phyloP scores from a whole-genome alignment of 2,113 vertebrate genomes.

The Laticauda laticaudata region DNA sequence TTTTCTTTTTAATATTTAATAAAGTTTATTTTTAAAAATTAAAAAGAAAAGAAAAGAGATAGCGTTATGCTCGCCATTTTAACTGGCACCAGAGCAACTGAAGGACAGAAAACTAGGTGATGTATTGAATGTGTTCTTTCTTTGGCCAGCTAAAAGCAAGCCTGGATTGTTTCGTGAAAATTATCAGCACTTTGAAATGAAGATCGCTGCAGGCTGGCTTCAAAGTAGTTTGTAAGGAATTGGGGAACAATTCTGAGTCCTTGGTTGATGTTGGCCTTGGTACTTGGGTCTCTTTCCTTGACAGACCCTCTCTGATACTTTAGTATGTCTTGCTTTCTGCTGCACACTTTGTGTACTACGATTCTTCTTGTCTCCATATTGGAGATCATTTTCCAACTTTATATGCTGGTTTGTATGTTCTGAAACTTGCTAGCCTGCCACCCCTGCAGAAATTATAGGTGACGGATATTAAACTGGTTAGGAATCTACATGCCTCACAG shows the following conservation, averaged over 20 bases:
- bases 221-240: not conserved
- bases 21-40: too few species aligned
- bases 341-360: not conserved
- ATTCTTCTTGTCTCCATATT: not conserved
- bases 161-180: not conserved
- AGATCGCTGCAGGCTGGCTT: not conserved
- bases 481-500: slow-evolving; percentile 17
- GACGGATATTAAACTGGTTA: slow-evolving; percentile 4
- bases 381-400: not conserved
- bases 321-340: not conserved
- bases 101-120: not conserved
- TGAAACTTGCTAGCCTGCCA: not conserved
- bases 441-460: slow-evolving; percentile 7
- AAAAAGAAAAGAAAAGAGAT: not conserved
- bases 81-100: not conserved
- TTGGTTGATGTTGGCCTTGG: not conserved
- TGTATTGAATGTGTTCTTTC: not conserved
- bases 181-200: not conserved
- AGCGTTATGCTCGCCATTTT: not conserved
- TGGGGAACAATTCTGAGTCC: not conserved
- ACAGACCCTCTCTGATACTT: not conserved
- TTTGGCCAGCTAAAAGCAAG: not conserved
- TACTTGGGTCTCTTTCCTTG: not conserved
- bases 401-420: not conserved
- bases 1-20: too few species aligned